Evolutionary conservation across 2,113 vertebrate species (phyloP), one percentile per base, ranked within the genome.

Genomic region (Camelus dromedarius): DNA sequence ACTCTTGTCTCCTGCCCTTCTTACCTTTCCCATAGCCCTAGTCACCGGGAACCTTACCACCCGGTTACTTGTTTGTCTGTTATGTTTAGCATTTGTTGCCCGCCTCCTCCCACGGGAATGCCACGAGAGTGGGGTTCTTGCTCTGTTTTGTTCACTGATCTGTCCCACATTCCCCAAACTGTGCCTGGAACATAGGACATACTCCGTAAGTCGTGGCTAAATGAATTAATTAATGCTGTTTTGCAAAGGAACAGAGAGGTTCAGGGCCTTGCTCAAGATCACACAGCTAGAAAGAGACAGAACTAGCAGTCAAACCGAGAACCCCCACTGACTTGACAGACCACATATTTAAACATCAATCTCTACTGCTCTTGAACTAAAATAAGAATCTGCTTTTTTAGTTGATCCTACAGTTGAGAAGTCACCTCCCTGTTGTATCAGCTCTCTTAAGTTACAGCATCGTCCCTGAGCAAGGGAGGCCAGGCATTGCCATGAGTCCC

Each of bases 61-160:
- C 1, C 1, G 5, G 11, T 8, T 4, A 5, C 1, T 8, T 26
- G 0, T 84, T n/a, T 26, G 1, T 67, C 52, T 48, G 5, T n/a
- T 22, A 2, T 2, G 6, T 0, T 32, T 5, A 14, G 15, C 1
- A 0, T 38, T 24, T 3, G 24, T 19, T 15, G 8, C 64, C 24
- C 48, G 1, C 14, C 28, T 66, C 46, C 38, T 80, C 26, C 22
- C 48, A 13, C 0, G 1, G 12, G 42, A 28, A 67, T 1, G 42
- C 38, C 0, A 0, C 0, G 1, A 35, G 16, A 15, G 22, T 19
- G 46, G 66, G 35, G 8, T 4, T 56, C 64, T 60, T 3, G 9
- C 52, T 28, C n/a, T 38, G 32, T 32, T 38, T 5, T 26, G 5
- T 30, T 66, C 10, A 0, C 72, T 4, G 14, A 38, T 24, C 8